These are phyloP conservation scores for Bostrychus sinensis DNA, from an alignment of 2,113 vertebrate genomes.

Conservation along the genomic window DNA sequence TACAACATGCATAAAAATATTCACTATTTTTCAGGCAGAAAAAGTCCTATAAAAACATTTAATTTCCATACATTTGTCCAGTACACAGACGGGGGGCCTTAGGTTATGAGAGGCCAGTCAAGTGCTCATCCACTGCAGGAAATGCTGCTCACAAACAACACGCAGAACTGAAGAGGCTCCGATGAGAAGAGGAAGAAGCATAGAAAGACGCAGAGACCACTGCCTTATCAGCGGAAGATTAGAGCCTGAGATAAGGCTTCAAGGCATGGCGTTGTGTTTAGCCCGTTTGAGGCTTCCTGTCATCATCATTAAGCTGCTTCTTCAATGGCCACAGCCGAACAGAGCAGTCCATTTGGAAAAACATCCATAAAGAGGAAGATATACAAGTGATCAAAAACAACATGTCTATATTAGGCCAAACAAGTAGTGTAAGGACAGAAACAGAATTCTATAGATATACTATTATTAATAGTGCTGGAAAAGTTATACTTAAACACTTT, in stretches of 20 bases:
- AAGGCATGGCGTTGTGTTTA: constrained; percentile 67
- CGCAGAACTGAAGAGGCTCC: constrained; percentile 39
- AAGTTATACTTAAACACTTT: no score
- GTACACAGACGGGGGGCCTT: constrained; percentile 13
- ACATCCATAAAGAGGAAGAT: constrained; percentile 55
- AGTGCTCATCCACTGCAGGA: constrained; percentile 32
- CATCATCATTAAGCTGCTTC: constrained; percentile 75
- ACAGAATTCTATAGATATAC: neutral
- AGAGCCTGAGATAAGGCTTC: constrained; percentile 67
- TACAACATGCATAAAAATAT: neutral
- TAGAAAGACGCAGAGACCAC: constrained; percentile 54
- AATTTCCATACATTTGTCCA: constrained; percentile 19
- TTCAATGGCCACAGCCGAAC: constrained; percentile 56
- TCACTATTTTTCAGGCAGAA: neutral
- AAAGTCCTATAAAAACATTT: no score
- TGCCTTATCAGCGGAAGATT: constrained; percentile 74
- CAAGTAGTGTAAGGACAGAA: constrained; percentile 43
- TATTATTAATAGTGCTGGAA: no score
- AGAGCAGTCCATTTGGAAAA: constrained; percentile 70
- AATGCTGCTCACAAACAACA: constrained; percentile 41
- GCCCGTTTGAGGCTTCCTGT: constrained; percentile 75
- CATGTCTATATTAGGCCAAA: constrained; percentile 50
- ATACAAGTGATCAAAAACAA: constrained; percentile 50
- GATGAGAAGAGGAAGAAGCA: constrained; percentile 52
- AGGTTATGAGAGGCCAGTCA: constrained; percentile 38